Conservation (phyloP, 2,888 invertebrate genomes). For the Ophioninae sp. region DNA sequence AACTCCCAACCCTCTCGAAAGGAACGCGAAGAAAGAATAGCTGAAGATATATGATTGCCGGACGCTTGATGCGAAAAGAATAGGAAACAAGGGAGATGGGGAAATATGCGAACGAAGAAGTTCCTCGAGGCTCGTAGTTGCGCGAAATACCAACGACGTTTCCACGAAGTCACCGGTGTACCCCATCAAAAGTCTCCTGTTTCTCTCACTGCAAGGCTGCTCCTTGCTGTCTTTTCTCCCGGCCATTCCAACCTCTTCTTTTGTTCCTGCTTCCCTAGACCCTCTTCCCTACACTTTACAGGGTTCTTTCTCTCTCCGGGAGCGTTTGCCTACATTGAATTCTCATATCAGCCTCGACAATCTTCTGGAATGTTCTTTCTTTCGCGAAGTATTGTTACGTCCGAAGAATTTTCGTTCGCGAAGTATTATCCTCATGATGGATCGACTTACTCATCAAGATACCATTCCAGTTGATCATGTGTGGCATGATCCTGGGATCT, state of each 20-base stretch:
- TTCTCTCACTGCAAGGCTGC: constrained; percentile 20
- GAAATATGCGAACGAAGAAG: constrained; percentile 41
- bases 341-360: constrained; percentile 15
- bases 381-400: background rate
- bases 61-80: constrained; percentile 22
- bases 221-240: constrained; percentile 16
- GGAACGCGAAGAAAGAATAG: constrained; percentile 36
- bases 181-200: constrained; percentile 35
- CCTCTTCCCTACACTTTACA: constrained; percentile 17
- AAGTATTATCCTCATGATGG: constrained; percentile 5
- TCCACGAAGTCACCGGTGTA: constrained; percentile 48
- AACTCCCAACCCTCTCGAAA: constrained; percentile 23
- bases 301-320: constrained; percentile 4
- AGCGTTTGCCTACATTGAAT: constrained; percentile 18
- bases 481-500: background rate
- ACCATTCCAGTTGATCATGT: background rate
- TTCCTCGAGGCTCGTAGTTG: constrained; percentile 33
- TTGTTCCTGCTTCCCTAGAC: constrained; percentile 13
- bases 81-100: constrained; percentile 35
- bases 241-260: constrained; percentile 14
- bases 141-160: constrained; percentile 55
- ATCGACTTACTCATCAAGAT: background rate
- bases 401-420: background rate
- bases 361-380: background rate
- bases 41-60: constrained; percentile 43